A percentile compares a stretch with the other conserved stretches of the same genome.
phyloP scores from a whole-genome alignment of 2,113 vertebrate genomes.

The Eurystomus gularis region DNA sequence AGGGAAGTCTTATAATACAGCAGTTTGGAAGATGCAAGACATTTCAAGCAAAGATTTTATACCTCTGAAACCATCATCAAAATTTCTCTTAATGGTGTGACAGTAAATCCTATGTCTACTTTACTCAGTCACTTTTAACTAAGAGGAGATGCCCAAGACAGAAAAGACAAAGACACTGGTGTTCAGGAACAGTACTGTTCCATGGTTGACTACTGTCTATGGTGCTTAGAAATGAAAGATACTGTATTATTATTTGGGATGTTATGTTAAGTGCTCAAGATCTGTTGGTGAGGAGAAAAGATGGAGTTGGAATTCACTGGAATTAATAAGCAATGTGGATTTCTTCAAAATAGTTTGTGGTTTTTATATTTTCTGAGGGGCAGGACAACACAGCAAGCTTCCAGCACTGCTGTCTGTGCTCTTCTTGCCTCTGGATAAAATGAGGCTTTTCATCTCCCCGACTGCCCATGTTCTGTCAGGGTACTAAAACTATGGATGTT shows the following conservation, averaged over 20 bases:
- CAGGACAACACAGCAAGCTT: background rate
- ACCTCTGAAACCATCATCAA: background rate
- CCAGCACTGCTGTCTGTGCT: background rate
- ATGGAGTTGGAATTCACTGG: background rate
- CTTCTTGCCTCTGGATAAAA: background rate
- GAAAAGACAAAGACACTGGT: background rate
- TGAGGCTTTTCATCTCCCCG: background rate
- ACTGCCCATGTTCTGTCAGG: background rate
- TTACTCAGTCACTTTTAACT: background rate
- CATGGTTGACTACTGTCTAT: background rate
- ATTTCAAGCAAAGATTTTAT: background rate
- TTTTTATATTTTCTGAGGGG: background rate
- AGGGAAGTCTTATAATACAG: background rate
- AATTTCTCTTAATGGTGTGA: background rate
- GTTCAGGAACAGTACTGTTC: background rate
- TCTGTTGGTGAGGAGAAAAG: background rate
- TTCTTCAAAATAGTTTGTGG: background rate
- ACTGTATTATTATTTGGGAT: background rate
- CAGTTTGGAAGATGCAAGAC: background rate
- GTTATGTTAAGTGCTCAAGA: background rate
- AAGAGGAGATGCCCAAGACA: background rate
- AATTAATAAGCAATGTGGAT: background rate
- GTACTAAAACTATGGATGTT: background rate
- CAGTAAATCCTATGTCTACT: background rate
- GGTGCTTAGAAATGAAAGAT: background rate